Base-by-base conservation (phyloP, 2,888 invertebrate species). In the Acronicta leporina region DNA sequence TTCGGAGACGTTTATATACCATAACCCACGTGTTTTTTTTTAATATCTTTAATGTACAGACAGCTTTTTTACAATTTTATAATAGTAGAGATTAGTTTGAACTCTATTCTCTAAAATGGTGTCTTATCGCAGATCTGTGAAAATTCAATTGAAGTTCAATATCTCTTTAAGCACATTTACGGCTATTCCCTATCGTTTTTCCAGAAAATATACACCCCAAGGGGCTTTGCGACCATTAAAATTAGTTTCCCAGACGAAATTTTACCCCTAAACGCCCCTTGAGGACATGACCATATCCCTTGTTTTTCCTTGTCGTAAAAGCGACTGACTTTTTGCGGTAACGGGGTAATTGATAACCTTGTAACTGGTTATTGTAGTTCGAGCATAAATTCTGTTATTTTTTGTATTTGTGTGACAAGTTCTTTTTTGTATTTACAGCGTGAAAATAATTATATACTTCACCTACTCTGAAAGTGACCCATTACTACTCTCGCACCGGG, bases 231-330 rank as follows among this genome's bases (percentile, higher is more conserved):
- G 60, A 46, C 80, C 82, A 86, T 88, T 87, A 85, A 85, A 87
- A 87, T 89, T 87, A 87, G 87, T 88, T 88, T 85, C 77, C 73
- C 80, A 79, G 78, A 77, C 82, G 78, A 77, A 83, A 86, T 87
- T 87, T 82, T 62, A 69, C 55, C 60, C 48, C 75, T 73, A 73
- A 71, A 54, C 58, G 60, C 67, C 84, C 73, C 78, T 33, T 38
- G 77, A 75, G 82, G 78, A 56, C 63, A 41, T 60, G 60, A 75
- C 68, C 51, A 40, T 42, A 30, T 59, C 55, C 64, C 72, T 68
- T 75, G 77, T 68, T 71, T 76, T 72, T 77, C 66, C 46, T 54
- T 44, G 47, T 47, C 48, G 50, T 63, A 61, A 71, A 68, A 73
- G 59, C 50, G 50, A 33, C 52, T 56, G 14, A 48, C 35, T 51